Conservation (phyloP, 23 tunicate species). For the Halocynthia aurantium region DNA sequence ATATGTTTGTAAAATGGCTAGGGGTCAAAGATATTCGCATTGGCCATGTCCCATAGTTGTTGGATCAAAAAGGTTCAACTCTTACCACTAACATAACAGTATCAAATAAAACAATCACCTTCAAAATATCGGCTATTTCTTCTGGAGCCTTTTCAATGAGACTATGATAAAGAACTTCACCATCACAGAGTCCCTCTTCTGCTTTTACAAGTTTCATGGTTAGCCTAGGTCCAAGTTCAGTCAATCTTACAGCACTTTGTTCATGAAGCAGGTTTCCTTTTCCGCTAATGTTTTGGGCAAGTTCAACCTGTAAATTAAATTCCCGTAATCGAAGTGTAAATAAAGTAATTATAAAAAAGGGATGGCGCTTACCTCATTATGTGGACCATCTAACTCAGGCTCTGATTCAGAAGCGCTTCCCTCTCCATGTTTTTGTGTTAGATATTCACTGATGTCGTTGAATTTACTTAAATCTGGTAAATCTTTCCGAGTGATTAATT, state of each 20-base stretch:
- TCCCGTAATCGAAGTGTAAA: too few relatives aligned
- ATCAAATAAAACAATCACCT: too few relatives aligned
- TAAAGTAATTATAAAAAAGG: too few relatives aligned
- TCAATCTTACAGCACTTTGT: slow-evolving; percentile 56
- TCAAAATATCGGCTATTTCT: slow-evolving; percentile 33
- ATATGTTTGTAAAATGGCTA: too few relatives aligned
- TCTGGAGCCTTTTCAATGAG: slow-evolving; percentile 41
- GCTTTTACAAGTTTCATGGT: slow-evolving; percentile 62
- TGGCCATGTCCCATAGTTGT: too few relatives aligned
- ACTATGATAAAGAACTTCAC: slow-evolving; percentile 65
- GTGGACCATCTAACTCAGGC: slow-evolving; percentile 54
- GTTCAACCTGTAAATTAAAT: slow-evolving; percentile 18
- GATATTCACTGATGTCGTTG: slow-evolving; percentile 46
- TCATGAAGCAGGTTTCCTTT: slow-evolving; percentile 35
- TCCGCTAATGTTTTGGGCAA: slow-evolving; percentile 41
- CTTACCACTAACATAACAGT: too few relatives aligned
- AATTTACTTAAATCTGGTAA: slow-evolving; percentile 56
- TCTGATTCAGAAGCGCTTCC: slow-evolving; percentile 85
- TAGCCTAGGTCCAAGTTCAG: slow-evolving; percentile 95
- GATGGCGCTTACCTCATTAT: slow-evolving; percentile 3
- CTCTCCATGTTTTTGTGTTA: slow-evolving; percentile 36
- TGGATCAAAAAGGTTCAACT: too few relatives aligned
- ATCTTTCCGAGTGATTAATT: slow-evolving; percentile 28
- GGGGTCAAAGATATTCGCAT: too few relatives aligned
- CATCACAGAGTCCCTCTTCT: slow-evolving; percentile 72